These are phyloP conservation scores for Artibeus lituratus DNA, from an alignment of 2,797 vertebrate genomes.

Conservation along the genomic window DNA sequence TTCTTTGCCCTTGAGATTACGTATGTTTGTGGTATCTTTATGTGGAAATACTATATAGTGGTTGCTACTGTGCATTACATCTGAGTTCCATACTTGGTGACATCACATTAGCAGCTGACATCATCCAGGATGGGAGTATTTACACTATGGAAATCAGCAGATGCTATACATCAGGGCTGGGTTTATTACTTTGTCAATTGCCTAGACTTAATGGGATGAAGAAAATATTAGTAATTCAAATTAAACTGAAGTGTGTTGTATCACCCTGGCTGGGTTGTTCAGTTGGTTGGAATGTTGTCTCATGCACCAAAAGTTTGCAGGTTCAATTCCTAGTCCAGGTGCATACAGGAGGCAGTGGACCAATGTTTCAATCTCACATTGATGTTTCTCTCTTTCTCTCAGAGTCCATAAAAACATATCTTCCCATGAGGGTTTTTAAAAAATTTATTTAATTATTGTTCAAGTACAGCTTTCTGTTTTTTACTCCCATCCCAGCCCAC, in stretches of 20 bases:
- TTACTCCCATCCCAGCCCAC: no score
- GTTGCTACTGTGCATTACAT: rapidly evolving
- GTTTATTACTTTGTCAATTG: neutral
- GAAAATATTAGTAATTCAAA: neutral
- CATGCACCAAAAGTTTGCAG: no score
- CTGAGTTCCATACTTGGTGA: neutral
- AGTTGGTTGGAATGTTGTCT: no score
- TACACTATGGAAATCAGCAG: neutral
- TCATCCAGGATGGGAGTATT: neutral
- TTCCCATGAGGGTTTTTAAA: no score
- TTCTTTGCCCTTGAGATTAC: neutral
- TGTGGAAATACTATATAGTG: rapidly evolving
- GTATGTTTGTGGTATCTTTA: neutral
- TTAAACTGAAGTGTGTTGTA: neutral
- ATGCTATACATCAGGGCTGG: neutral
- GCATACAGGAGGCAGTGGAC: no score
- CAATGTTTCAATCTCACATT: no score
- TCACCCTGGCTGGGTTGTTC: neutral
- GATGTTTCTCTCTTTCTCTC: no score
- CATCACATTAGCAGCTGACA: neutral
- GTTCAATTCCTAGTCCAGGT: no score
- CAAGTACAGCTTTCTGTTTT: no score
- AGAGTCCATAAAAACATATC: no score
- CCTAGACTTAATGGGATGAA: neutral
- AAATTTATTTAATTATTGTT: no score